Base-by-base conservation (phyloP, 2,797 vertebrate genomes). In the Gymnoscopelus microlampas region DNA sequence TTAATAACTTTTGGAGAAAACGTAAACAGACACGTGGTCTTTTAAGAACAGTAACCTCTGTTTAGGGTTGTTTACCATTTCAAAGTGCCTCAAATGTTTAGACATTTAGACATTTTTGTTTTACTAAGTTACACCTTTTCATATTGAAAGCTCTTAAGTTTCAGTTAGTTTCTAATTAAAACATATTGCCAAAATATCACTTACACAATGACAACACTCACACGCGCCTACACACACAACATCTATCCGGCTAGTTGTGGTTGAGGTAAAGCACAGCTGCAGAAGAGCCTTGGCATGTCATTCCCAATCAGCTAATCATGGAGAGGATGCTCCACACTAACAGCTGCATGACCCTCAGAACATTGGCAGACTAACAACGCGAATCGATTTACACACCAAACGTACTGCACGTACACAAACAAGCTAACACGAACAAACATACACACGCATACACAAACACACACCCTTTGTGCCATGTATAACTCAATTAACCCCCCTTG, bases 361-460 rank as follows among this genome's bases (percentile, higher is more conserved):
- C 19, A n/a, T 47, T 49, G 39, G 15, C 60, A 49, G 15, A 26
- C 59, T 47, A 61, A 61, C 39, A 48, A 61, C 47, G 9, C 39
- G 11, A 61, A 61, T 61, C 59, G 19, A 61, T 61, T 61, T 15
- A 49, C 44, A 62, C 60, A 62, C 39, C 19, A 51, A 13, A 51
- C n/a, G 6, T 3, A 12, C 11, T n/a, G 12, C 50, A 51, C 5
- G n/a, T 3, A 51, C n/a, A 51, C 12, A 51, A 13, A 51, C 50
- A 51, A 13, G 6, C n/a, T 4, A 15, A n/a, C 50, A n/a, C 50
- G 1, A 12, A 23, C 57, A 59, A 9, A 59, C 57, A 59, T n/a
- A 29, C 57, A 58, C 56, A 15, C 8, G 15, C 24, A 26, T 47
- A 49, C 11, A 24, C 48, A 68, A 48, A 62, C 60, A 62, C 39